Evolutionary conservation across 2,888 invertebrate species (phyloP).

Genomic region (Cephus runcator): DNA sequence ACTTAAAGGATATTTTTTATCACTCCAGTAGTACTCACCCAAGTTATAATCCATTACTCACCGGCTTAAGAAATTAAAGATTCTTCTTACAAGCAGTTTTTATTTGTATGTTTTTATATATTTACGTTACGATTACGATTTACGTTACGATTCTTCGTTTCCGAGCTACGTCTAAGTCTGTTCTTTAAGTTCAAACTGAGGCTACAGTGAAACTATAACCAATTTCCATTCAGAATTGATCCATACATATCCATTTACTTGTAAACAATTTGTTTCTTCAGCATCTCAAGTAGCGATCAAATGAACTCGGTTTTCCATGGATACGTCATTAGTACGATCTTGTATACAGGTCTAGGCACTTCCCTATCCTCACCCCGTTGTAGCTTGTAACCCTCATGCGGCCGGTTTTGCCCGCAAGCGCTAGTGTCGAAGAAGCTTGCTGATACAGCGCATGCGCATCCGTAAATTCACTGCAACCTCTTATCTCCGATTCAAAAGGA

Average conservation of each 20-base stretch:
- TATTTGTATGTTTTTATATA: no score
- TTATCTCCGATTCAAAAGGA: no score
- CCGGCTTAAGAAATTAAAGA: not conserved
- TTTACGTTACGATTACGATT: no score
- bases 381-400: no score
- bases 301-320: not conserved
- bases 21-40: not conserved
- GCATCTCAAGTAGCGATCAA: not conserved
- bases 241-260: not conserved
- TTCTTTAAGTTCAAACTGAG: not conserved
- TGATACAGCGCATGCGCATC: no score
- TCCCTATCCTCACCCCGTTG: no score
- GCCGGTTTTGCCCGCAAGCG: no score
- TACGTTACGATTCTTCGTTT: not conserved
- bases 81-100: not conserved
- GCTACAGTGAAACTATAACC: not conserved
- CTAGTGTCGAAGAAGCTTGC: no score
- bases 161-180: not conserved
- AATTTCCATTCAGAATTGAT: not conserved
- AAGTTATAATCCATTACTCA: not conserved
- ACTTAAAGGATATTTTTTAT: not conserved
- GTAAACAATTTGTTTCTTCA: not conserved
- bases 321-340: not conserved
- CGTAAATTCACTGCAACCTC: no score
- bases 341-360: no score